phyloP scores from a whole-genome alignment of 1,140 invertebrate genomes.

The Gryon sp. region DNA sequence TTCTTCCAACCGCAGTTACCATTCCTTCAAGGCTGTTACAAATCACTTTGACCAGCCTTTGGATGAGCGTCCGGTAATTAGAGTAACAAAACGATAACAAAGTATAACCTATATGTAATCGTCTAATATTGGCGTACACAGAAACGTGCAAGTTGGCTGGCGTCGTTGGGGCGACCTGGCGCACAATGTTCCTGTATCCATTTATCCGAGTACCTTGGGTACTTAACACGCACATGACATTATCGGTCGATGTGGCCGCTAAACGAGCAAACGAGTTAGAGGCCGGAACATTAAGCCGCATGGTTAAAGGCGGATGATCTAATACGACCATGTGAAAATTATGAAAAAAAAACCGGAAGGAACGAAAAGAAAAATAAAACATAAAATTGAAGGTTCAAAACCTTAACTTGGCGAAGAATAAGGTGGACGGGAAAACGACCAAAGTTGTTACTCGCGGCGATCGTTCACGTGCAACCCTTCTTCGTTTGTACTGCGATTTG shows the following conservation, averaged over 20 bases:
- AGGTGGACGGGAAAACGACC: neutral
- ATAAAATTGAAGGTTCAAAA: no score
- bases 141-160: slow-evolving; percentile 1
- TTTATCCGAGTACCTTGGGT: slow-evolving; percentile 30
- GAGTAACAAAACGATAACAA: slow-evolving; percentile 32
- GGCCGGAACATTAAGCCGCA: slow-evolving; percentile 32
- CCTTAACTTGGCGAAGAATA: no score
- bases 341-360: slow-evolving; percentile 2
- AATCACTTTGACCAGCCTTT: slow-evolving; percentile 3
- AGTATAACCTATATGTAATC: slow-evolving; percentile 21
- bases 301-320: slow-evolving; percentile 43
- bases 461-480: slow-evolving; percentile 32
- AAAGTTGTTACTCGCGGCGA: slow-evolving; percentile 25
- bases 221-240: slow-evolving; percentile 56
- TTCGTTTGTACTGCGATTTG: slow-evolving; percentile 14
- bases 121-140: slow-evolving; percentile 44
- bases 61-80: slow-evolving; percentile 36
- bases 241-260: slow-evolving; percentile 38
- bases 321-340: slow-evolving; percentile 30
- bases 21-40: no score
- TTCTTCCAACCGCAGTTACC: no score
- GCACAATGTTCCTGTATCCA: slow-evolving; percentile 7
- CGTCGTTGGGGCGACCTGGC: slow-evolving; percentile 26
- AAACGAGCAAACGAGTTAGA: slow-evolving; percentile 61
- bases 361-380: no score